Percentiles rank a stretch among this genome's conserved stretches.
phyloP scores from a whole-genome alignment of 1,140 invertebrate genomes.

The Bombyx mandarina region DNA sequence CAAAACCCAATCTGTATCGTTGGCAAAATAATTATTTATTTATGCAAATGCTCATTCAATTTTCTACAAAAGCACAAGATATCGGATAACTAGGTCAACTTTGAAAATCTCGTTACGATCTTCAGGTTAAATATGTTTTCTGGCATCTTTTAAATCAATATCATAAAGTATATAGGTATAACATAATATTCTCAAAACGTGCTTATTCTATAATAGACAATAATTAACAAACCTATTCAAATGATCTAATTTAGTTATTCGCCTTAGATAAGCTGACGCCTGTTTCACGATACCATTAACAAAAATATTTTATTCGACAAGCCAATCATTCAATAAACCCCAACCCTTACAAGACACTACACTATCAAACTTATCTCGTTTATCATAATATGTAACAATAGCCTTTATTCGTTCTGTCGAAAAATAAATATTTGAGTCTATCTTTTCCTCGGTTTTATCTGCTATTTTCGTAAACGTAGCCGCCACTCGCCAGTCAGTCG shows the following conservation, averaged over 20 bases:
- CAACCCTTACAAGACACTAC: neutral
- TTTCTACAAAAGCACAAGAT: too few relatives aligned
- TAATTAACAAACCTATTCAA: too few relatives aligned
- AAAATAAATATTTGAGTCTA: slow-evolving; percentile 3
- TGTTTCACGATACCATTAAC: neutral
- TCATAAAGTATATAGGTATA: too few relatives aligned
- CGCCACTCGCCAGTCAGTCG: slow-evolving; percentile 24
- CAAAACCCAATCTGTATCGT: too few relatives aligned
- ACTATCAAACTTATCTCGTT: slow-evolving; percentile 2
- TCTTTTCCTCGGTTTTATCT: slow-evolving; percentile 30
- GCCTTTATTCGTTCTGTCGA: slow-evolving; percentile 16
- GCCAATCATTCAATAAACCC: neutral
- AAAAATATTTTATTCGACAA: neutral
- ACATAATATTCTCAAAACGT: too few relatives aligned
- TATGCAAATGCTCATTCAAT: too few relatives aligned
- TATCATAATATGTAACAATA: slow-evolving; percentile 11
- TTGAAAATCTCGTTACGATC: too few relatives aligned
- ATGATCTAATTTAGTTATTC: neutral
- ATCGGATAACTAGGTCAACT: too few relatives aligned
- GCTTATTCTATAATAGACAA: too few relatives aligned
- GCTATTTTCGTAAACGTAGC: slow-evolving; percentile 30
- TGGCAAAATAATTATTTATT: too few relatives aligned
- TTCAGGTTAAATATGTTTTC: too few relatives aligned
- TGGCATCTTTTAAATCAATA: too few relatives aligned
- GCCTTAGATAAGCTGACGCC: neutral